phyloP scores from a whole-genome alignment of 1,140 invertebrate species.

The Tetramorium simillimum region DNA sequence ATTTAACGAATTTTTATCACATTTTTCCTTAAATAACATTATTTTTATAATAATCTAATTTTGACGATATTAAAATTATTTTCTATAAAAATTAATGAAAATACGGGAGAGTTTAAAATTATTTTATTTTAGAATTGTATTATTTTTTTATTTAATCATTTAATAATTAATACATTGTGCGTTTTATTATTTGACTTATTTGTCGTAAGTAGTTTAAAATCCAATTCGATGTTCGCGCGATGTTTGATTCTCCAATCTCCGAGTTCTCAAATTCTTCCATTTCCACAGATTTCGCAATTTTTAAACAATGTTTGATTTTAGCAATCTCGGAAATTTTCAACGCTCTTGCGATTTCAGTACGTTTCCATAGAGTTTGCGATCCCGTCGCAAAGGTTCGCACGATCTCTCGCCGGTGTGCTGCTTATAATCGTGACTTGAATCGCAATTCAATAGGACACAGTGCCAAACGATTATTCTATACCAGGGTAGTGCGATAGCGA shows the following conservation, averaged over 20 bases:
- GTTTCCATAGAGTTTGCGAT: not conserved
- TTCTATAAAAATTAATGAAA: not conserved
- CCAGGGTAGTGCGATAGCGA: not conserved
- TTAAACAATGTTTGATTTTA: not conserved
- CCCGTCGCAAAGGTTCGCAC: conserved; percentile 1
- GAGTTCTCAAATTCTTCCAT: not conserved
- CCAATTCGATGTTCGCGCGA: not conserved
- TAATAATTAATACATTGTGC: not conserved
- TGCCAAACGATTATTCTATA: conserved; percentile 53
- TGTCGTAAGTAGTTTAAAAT: not conserved
- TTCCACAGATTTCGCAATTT: not conserved
- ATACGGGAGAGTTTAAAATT: not conserved
- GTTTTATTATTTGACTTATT: not conserved
- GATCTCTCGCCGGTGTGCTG: not conserved
- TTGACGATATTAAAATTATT: not conserved
- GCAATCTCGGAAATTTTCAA: not conserved
- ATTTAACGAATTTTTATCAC: not conserved
- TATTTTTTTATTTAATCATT: not conserved
- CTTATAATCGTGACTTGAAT: conserved; percentile 12
- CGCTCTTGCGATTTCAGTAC: not conserved
- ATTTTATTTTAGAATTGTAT: not conserved
- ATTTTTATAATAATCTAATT: not conserved
- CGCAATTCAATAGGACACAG: conserved; percentile 27
- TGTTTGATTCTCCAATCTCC: not conserved
- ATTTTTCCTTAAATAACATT: not conserved